Percentiles rank a stretch among this genome's conserved stretches.
These are phyloP conservation scores for Serrognathus titanus DNA, from an alignment of 2,888 invertebrate genomes.

Conservation along the genomic window DNA sequence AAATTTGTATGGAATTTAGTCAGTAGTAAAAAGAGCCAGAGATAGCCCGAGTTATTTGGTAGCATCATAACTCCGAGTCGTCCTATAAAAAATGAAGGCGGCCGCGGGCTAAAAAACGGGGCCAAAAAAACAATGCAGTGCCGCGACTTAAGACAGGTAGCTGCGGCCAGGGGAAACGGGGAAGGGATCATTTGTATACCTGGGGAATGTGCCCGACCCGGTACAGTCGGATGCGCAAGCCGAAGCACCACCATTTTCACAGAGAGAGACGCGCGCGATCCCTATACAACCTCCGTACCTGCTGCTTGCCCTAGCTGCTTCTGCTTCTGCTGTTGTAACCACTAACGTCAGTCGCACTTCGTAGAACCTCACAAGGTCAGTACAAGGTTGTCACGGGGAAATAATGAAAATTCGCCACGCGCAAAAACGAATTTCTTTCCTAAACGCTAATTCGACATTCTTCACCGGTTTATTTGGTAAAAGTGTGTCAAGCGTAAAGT, in stretches of 20 bases:
- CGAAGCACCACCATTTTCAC: background rate
- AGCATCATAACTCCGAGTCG: conserved; percentile 30
- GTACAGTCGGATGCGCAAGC: conserved; percentile 39
- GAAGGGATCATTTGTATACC: conserved; percentile 51
- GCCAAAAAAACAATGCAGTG: conserved; percentile 45
- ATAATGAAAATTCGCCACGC: conserved; percentile 11
- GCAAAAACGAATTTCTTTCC: too few species aligned
- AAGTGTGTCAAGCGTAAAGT: too few species aligned
- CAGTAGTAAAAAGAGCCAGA: too few species aligned
- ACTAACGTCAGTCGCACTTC: conserved; percentile 7
- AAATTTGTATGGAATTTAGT: conserved; percentile 1
- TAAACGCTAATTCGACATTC: too few species aligned
- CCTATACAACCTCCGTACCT: background rate
- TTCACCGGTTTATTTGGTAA: too few species aligned
- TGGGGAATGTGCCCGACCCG: conserved; percentile 51
- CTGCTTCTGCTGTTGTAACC: conserved; percentile 5
- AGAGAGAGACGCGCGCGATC: conserved; percentile 4
- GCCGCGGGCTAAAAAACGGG: conserved; percentile 30
- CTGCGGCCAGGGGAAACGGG: conserved; percentile 35
- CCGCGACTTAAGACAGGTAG: conserved; percentile 50
- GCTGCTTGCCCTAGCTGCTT: too few species aligned
- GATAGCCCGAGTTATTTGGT: conserved; percentile 28
- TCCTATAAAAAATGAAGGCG: conserved; percentile 39
- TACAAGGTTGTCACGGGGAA: conserved; percentile 16
- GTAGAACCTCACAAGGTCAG: conserved; percentile 18